These are phyloP conservation scores for Yponomeuta cagnagella DNA, from an alignment of 2,888 invertebrate genomes.

Conservation along the genomic window DNA sequence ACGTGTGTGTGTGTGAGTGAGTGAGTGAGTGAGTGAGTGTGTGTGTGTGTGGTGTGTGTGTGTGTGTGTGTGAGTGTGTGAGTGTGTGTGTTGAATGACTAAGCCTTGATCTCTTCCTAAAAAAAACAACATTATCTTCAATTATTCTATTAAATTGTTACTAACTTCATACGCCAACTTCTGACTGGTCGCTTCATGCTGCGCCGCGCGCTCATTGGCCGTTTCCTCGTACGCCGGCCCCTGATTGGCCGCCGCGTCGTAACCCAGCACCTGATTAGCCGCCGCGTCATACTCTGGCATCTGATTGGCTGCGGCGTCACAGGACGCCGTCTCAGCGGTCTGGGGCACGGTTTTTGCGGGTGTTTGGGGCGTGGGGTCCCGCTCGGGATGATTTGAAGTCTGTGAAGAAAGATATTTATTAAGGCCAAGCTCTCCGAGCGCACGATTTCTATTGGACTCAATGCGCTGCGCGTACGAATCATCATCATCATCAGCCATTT, in stretches of 20 bases:
- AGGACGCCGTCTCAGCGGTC: constrained; percentile 16
- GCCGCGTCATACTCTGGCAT: constrained; percentile 18
- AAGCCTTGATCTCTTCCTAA: too few relatives aligned
- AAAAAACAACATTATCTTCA: too few relatives aligned
- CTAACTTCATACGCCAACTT: constrained; percentile 8
- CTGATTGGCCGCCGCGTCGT: constrained; percentile 20
- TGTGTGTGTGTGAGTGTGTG: fast-evolving
- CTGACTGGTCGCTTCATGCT: constrained; percentile 14
- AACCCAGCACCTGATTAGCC: neutral
- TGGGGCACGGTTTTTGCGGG: neutral
- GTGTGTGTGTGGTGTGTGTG: too few relatives aligned
- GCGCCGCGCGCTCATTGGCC: constrained; percentile 32
- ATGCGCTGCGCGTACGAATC: too few relatives aligned
- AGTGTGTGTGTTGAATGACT: too few relatives aligned
- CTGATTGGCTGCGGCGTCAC: constrained; percentile 26
- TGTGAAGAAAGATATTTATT: neutral
- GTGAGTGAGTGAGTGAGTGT: too few relatives aligned
- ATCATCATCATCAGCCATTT: too few relatives aligned
- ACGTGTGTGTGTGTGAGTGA: too few relatives aligned
- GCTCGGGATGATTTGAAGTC: neutral
- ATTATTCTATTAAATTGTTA: neutral
- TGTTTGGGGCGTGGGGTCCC: neutral
- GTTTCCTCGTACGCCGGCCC: constrained; percentile 20
- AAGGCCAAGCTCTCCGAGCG: too few relatives aligned
- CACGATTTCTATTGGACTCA: too few relatives aligned